phyloP scores from a whole-genome alignment of 2,113 vertebrate species.

The Syngnathus floridae region DNA sequence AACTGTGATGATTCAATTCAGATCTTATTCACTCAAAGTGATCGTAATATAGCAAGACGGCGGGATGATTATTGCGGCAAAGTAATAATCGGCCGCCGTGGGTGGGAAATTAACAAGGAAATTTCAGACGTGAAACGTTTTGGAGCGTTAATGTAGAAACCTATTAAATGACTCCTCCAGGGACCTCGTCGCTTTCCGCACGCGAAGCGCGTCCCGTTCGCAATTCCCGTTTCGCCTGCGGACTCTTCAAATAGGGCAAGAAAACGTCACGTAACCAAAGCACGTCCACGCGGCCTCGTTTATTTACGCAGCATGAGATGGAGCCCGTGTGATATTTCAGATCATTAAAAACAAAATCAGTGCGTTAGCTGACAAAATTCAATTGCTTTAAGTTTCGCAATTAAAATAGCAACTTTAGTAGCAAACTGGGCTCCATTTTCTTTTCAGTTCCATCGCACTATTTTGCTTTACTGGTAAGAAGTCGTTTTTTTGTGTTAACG shows the following conservation, averaged over 20 bases:
- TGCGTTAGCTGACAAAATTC: neutral
- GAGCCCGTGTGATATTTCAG: slow-evolving; percentile 10
- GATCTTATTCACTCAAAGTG: neutral
- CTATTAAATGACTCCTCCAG: slow-evolving; percentile 51
- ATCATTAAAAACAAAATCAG: slow-evolving; percentile 13
- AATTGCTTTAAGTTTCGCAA: slow-evolving; percentile 1
- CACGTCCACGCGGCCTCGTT: slow-evolving; percentile 2
- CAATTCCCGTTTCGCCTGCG: slow-evolving; percentile 66
- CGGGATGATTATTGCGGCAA: neutral
- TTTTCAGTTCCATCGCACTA: too few species aligned
- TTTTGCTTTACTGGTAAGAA: too few species aligned
- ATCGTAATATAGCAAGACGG: neutral
- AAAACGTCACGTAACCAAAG: slow-evolving; percentile 31
- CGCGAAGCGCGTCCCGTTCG: slow-evolving; percentile 65
- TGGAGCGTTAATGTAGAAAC: slow-evolving; percentile 31
- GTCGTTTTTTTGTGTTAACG: too few species aligned
- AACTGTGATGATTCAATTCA: neutral
- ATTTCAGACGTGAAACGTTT: slow-evolving; percentile 12
- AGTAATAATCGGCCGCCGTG: slow-evolving; percentile 5
- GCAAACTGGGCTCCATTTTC: neutral
- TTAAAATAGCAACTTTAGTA: neutral
- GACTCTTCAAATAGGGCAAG: slow-evolving; percentile 47
- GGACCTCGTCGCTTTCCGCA: slow-evolving; percentile 33
- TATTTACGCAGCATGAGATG: neutral
- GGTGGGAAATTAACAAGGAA: slow-evolving; percentile 24